Evolutionary conservation across 2,113 vertebrate species (phyloP).

Genomic region (Carassius auratus): DNA sequence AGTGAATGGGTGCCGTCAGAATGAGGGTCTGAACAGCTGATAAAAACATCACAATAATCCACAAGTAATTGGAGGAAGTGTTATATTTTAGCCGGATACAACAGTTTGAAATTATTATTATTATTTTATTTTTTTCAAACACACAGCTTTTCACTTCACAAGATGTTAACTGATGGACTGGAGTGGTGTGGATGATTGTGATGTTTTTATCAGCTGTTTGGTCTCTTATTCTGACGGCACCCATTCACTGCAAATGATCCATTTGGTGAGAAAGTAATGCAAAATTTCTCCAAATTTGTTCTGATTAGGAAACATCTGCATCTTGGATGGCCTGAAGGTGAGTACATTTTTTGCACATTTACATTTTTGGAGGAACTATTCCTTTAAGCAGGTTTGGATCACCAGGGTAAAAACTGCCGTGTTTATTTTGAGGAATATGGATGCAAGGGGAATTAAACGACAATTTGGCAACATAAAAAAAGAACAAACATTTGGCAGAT

Average conservation of each 20-base stretch:
- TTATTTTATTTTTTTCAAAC: not conserved
- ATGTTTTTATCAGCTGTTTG: not conserved
- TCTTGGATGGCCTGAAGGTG: not conserved
- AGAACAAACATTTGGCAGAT: conserved; percentile 72
- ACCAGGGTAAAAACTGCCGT: conserved; percentile 48
- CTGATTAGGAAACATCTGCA: not conserved
- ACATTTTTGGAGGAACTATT: not conserved
- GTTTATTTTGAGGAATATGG: conserved; percentile 23
- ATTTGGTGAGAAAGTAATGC: not conserved
- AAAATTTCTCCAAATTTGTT: not conserved
- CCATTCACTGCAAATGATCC: not conserved
- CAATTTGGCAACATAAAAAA: conserved; percentile 56
- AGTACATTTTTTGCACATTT: not conserved
- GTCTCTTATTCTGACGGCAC: not conserved
- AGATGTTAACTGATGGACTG: not conserved
- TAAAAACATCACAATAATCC: too few species aligned
- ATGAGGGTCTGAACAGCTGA: not conserved
- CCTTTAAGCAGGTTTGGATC: conserved; percentile 10
- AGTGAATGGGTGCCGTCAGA: not conserved
- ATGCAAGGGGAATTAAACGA: conserved; percentile 35
- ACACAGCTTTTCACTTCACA: not conserved
- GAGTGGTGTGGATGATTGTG: not conserved
- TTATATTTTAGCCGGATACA: too few species aligned
- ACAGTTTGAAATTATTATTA: too few species aligned
- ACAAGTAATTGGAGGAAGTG: too few species aligned